These are phyloP conservation scores for Apoda limacodes DNA, from an alignment of 2,888 invertebrate species.

Conservation along the genomic window DNA sequence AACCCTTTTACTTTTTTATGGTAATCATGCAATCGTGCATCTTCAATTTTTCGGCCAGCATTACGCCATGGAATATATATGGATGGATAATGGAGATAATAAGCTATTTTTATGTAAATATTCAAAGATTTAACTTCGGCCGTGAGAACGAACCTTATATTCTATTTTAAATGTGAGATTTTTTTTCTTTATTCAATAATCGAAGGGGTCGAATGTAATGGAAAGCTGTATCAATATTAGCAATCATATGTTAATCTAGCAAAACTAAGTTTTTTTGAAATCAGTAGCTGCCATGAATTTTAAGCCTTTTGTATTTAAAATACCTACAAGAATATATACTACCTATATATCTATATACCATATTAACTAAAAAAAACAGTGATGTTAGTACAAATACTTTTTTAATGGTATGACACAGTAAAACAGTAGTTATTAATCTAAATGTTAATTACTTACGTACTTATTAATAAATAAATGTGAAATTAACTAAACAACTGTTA, in stretches of 20 bases:
- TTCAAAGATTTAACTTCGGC: slow-evolving; percentile 41
- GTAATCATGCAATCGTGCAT: slow-evolving; percentile 38
- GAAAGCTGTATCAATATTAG: slow-evolving; percentile 64
- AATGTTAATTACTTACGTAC: no score
- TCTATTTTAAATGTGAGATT: slow-evolving; percentile 43
- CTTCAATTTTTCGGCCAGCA: slow-evolving; percentile 35
- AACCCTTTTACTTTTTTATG: slow-evolving; percentile 55
- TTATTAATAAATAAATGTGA: no score
- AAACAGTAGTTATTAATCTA: no score
- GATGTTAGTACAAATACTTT: no score
- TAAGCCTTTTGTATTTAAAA: no score
- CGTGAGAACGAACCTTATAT: slow-evolving; percentile 43
- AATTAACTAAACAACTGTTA: no score
- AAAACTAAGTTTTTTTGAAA: no score
- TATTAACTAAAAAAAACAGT: no score
- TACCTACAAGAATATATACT: no score
- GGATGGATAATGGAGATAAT: slow-evolving; percentile 42
- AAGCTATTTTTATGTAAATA: slow-evolving; percentile 42
- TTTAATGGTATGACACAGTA: no score
- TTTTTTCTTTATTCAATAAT: slow-evolving; percentile 44
- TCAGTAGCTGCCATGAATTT: no score
- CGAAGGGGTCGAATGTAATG: slow-evolving; percentile 54
- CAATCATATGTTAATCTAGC: slow-evolving; percentile 57
- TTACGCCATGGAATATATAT: slow-evolving; percentile 23
- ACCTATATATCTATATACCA: no score